Conservation (phyloP, 2,888 invertebrate genomes). For the Eupsilia transversa region DNA sequence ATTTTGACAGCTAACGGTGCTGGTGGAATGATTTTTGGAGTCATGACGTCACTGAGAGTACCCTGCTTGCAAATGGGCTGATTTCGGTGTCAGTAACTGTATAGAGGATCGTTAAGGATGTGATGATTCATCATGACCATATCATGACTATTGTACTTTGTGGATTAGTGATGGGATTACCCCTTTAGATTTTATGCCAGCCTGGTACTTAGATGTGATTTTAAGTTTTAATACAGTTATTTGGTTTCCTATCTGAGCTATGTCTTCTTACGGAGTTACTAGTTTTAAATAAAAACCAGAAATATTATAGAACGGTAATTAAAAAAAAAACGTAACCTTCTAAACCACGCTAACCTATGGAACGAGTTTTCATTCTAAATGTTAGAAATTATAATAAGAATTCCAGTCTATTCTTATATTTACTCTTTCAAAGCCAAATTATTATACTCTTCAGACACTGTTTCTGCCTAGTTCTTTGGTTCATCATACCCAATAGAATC, state of each 20-base stretch:
- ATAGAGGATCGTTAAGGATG: slow-evolving; percentile 30
- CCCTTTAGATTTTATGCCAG: slow-evolving; percentile 27
- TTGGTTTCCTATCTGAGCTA: background rate
- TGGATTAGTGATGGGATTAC: slow-evolving; percentile 14
- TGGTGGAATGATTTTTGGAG: slow-evolving; percentile 59
- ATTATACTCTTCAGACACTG: no score
- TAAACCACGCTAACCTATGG: background rate
- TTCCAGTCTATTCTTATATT: background rate
- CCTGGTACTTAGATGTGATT: slow-evolving; percentile 22
- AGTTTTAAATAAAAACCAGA: background rate
- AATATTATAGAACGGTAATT: background rate
- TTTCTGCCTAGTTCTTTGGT: background rate
- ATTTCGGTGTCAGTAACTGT: slow-evolving; percentile 51
- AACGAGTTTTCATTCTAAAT: slow-evolving; percentile 33
- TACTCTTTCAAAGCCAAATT: slow-evolving; percentile 2
- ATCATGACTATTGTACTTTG: slow-evolving; percentile 25
- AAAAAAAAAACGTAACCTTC: background rate
- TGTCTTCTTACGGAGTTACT: background rate
- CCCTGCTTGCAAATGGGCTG: slow-evolving; percentile 48
- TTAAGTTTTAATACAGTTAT: background rate
- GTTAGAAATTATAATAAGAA: background rate
- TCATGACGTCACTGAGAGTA: slow-evolving; percentile 45
- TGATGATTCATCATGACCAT: slow-evolving; percentile 43
- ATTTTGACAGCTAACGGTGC: slow-evolving; percentile 64
- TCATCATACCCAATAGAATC: background rate